A percentile compares a stretch with the other conserved stretches of the same genome.
Conservation (phyloP, 1,140 invertebrate genomes). For the Drosophila bifasciata region DNA sequence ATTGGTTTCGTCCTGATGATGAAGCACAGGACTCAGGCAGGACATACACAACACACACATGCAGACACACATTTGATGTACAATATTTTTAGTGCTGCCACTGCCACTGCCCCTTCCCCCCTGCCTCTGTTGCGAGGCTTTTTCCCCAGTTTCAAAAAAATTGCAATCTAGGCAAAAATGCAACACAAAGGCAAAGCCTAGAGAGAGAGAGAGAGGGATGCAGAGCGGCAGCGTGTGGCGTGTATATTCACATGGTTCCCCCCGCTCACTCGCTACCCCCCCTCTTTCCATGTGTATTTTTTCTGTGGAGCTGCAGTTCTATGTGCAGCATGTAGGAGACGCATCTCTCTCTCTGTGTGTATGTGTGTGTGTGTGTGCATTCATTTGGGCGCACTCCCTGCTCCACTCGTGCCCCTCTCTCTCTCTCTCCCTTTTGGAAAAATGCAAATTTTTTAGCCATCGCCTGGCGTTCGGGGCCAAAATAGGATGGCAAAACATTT, state of each 20-base stretch:
- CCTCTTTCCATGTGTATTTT: conserved; percentile 21
- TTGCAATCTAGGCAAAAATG: conserved; percentile 83
- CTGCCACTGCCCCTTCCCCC: too few relatives aligned
- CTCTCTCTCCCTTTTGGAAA: conserved; percentile 52
- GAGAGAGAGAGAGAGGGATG: too few relatives aligned
- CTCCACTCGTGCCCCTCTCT: too few relatives aligned
- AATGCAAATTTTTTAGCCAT: conserved; percentile 76
- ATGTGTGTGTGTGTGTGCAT: conserved; percentile 52
- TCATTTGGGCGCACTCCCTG: conserved; percentile 50
- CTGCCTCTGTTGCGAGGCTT: conserved; percentile 39
- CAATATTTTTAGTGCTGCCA: conserved; percentile 74
- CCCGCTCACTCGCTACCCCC: conserved; percentile 22
- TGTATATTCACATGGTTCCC: conserved; percentile 45
- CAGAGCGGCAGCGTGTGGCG: conserved; percentile 9
- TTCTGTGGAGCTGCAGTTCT: conserved; percentile 39
- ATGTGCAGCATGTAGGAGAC: conserved; percentile 10
- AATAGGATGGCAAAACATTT: conserved; percentile 66
- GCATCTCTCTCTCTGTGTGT: conserved; percentile 11
- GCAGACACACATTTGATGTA: conserved; percentile 60
- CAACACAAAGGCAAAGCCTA: conserved; percentile 79
- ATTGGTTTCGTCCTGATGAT: conserved; percentile 45
- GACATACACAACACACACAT: conserved; percentile 11
- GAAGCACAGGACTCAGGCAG: conserved; percentile 15
- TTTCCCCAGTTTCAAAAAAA: conserved; percentile 76
- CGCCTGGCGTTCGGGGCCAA: conserved; percentile 43